Evolutionary conservation across 2,797 vertebrate species (phyloP).

Genomic region (Myotis planiceps): DNA sequence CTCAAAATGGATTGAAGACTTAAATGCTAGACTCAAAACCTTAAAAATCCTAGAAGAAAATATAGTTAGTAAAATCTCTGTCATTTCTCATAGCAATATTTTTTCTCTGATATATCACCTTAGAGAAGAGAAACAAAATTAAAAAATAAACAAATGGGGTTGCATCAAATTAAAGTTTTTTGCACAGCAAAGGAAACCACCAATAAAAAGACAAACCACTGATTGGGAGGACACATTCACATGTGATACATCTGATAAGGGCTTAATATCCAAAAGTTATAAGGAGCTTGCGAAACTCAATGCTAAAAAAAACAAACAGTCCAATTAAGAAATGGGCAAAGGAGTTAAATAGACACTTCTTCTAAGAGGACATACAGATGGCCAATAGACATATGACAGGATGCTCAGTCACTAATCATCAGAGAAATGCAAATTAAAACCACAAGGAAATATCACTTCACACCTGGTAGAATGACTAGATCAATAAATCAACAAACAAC

Average conservation of each 20-base stretch:
- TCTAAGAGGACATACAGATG: not conserved
- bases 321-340: not conserved
- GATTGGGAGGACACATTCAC: not conserved
- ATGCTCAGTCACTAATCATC: not conserved
- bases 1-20: not conserved
- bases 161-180: not conserved
- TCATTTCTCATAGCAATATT: not conserved
- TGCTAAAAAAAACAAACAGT: not conserved
- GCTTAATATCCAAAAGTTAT: not conserved
- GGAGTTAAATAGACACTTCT: not conserved
- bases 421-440: not conserved
- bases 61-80: not conserved
- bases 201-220: not conserved
- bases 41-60: not conserved
- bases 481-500: not conserved
- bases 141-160: not conserved
- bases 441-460: not conserved
- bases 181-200: not conserved
- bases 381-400: not conserved
- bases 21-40: not conserved
- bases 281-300: not conserved
- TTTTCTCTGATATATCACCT: not conserved
- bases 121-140: not conserved
- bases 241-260: not conserved
- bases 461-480: not conserved